Evolutionary conservation across 2,888 invertebrate genomes (phyloP).

Genomic region (Buathra laborator): DNA sequence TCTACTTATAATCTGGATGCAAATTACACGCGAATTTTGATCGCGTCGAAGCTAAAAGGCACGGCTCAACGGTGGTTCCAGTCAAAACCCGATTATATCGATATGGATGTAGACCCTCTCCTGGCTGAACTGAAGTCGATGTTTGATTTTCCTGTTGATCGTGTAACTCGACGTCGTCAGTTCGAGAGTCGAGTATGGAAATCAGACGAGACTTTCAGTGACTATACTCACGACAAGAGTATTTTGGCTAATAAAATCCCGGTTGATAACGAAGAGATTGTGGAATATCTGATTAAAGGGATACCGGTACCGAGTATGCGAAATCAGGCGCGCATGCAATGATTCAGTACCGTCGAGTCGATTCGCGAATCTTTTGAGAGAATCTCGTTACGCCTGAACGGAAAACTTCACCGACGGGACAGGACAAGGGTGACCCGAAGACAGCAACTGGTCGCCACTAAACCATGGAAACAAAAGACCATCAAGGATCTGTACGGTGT

Average conservation of each 20-base stretch:
- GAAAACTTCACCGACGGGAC: background rate
- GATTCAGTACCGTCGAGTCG: conserved; percentile 19
- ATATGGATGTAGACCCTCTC: conserved; percentile 30
- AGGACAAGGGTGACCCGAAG: background rate
- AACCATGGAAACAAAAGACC: background rate
- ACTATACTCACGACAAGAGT: conserved; percentile 57
- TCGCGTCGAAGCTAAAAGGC: conserved; percentile 50
- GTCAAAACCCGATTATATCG: conserved; percentile 53
- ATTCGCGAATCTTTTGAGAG: conserved; percentile 48
- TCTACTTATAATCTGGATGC: conserved; percentile 45
- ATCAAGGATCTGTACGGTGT: conserved; percentile 15
- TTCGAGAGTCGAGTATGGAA: conserved; percentile 59
- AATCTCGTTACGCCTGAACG: conserved; percentile 14
- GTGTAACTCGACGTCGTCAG: conserved; percentile 33
- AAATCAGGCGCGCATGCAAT: conserved; percentile 54
- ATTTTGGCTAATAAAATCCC: conserved; percentile 52
- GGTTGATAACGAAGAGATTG: conserved; percentile 53
- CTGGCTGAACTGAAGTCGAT: conserved; percentile 46
- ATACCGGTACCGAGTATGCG: conserved; percentile 55
- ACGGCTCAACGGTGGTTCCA: conserved; percentile 65
- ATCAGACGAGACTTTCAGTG: conserved; percentile 55
- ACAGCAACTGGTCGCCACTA: background rate
- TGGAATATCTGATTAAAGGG: conserved; percentile 60
- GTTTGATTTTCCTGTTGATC: conserved; percentile 44
- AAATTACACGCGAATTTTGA: conserved; percentile 30